Base-by-base conservation (phyloP, 2,888 invertebrate genomes). In the Meghimatium bilineatum region DNA sequence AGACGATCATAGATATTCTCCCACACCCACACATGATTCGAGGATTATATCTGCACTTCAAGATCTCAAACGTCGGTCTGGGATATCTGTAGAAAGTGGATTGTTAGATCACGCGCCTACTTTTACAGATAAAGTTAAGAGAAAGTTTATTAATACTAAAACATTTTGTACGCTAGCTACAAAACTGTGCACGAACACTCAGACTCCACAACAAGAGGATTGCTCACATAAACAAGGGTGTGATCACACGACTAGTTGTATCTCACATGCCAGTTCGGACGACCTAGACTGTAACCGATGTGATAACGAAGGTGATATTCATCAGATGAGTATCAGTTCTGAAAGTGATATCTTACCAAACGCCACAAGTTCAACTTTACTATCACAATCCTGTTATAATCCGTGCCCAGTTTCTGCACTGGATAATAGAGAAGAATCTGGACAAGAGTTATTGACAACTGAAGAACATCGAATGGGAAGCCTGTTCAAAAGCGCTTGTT, bases 1-100 rank as follows among this genome's bases (percentile, higher is more conserved):
- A 32, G 79, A 79, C 79, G 67, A 79, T 10, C 79, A 67, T 14
- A 79, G 67, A 69, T 49, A 67, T 8, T 29, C 67, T 67, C 79
- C 49, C 67, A 67, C 79, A 69, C 79, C 79, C n/a, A 79, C 79
- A 26, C 49, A 23, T n/a, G 77, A 60, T n/a, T 38, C 60, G 10
- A 38, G 36, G 36, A n/a, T 77, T 14, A 36, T 10, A 17, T 60
- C 63, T 38, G 26, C 14, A 26, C 0, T 23, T n/a, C 1, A 77
- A 1, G 1, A 26, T 2, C 17, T n/a, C 26, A 60, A n/a, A 14
- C 5, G 17, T 38, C n/a, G 26, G 34, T 36, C 60, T 12, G n/a
- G 23, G n/a, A 29, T 38, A 60, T 29, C 60, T 5, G 36, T 5
- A 6, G 77, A 29, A 36, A 38, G 38, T 8, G n/a, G 63, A 0